Conservation (phyloP, 2,888 invertebrate species). For the Tipula helvola region DNA sequence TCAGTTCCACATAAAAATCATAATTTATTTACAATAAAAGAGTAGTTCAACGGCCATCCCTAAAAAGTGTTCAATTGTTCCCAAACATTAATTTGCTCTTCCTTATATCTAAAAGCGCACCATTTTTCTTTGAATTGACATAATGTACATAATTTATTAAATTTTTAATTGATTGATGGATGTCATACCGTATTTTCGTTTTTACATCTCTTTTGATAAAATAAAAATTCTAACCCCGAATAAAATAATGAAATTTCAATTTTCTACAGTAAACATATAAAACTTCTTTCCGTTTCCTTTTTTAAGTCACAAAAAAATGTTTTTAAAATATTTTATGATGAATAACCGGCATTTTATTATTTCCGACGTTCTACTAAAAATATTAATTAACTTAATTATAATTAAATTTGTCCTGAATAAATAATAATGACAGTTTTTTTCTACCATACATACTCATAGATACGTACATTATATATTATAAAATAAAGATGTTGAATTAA, state of each 20-base stretch:
- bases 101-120: too few relatives aligned
- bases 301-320: background rate
- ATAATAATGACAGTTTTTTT: background rate
- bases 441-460: background rate
- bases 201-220: background rate
- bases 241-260: background rate
- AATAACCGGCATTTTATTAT: background rate
- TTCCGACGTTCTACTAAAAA: background rate
- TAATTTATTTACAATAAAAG: too few relatives aligned
- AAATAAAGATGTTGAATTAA: background rate
- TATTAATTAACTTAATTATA: background rate
- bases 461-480: background rate
- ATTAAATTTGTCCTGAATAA: background rate
- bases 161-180: background rate
- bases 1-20: too few relatives aligned
- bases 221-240: background rate
- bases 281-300: background rate
- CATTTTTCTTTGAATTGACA: too few relatives aligned
- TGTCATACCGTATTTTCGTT: background rate
- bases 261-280: background rate
- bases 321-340: background rate
- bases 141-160: background rate
- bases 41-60: too few relatives aligned
- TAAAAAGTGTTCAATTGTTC: too few relatives aligned
- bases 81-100: too few relatives aligned